Evolutionary conservation across 23 tunicate genomes (phyloP).

Genomic region (Trididemnum nubilum): DNA sequence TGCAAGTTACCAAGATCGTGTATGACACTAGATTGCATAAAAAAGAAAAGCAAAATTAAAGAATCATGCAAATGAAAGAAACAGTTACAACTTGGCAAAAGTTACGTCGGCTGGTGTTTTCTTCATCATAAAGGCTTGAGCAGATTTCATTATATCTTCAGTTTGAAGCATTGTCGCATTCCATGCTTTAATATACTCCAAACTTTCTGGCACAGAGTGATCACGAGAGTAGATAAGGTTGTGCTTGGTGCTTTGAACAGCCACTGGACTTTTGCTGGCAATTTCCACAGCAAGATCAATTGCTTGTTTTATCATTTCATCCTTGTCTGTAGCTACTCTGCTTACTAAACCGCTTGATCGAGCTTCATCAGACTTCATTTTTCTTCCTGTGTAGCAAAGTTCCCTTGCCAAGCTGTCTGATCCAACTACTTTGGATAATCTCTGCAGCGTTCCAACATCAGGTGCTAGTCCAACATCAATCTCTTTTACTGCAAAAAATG

Average conservation of each 20-base stretch:
- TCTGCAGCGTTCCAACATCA: constrained; percentile 89
- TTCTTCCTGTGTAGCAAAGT: constrained; percentile 80
- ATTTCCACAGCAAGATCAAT: constrained; percentile 66
- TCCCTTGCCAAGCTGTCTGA: constrained; percentile 86
- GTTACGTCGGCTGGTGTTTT: constrained; percentile 76
- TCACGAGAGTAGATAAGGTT: constrained; percentile 82
- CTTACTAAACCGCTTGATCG: constrained; percentile 79
- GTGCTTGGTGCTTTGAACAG: constrained; percentile 91
- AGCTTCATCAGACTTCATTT: constrained; percentile 71
- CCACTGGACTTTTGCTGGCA: constrained; percentile 94
- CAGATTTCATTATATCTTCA: constrained; percentile 96
- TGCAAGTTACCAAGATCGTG: too few relatives aligned
- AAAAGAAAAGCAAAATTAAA: too few relatives aligned
- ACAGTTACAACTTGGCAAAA: constrained; percentile 69
- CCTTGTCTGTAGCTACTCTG: constrained; percentile 69
- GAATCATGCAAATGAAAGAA: background rate
- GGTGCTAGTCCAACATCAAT: constrained; percentile 98
- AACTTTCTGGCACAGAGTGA: constrained; percentile 72
- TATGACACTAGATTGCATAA: too few relatives aligned
- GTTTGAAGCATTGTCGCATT: constrained; percentile 93
- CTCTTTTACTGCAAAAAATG: constrained; percentile 77
- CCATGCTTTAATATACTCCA: constrained; percentile 72
- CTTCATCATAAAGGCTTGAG: constrained; percentile 90
- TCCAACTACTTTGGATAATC: constrained; percentile 87
- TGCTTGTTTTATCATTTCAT: constrained; percentile 58